Base-by-base conservation (phyloP, 1,140 invertebrate species). In the Drosophila nigrodunni region DNA sequence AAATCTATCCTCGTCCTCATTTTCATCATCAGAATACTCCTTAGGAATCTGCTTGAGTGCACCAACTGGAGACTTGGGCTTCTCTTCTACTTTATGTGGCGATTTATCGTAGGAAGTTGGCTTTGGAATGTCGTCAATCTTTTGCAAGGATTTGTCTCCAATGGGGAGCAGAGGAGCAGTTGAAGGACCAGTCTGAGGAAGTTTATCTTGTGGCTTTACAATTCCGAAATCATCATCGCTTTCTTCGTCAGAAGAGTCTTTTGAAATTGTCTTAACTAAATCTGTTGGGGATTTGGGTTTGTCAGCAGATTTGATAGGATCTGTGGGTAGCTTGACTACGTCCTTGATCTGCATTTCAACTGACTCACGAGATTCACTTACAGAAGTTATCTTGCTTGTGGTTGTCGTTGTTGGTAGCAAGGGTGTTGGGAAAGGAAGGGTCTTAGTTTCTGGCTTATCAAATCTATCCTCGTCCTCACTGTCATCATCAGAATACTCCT, bases 401-500 rank as follows among this genome's bases (percentile, higher is more conserved):
- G 15, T 34, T 3, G 37, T 43, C 11, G 55, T 34, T 15, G 37
- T n/a, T 10, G 57, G 39, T n/a, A 34, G 13, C 11, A 59, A 44
- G 11, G 52, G 15, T 30, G 18, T 49, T 0, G 21, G 10, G 5
- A 15, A 39, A 2, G 57, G 37, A 55, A 47, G 7, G 3, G 58
- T 10, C 49, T 55, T 52, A 11, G n/a, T 39, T 37, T 52, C 39
- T 7, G 34, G 52, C 25, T 37, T 68, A 1, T 15, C 25, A 49
- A 54, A 11, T 10, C 21, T 30, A 8, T 34, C 8, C 21, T 66
- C 62, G 11, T 66, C 52, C 18, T 55, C 62, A 55, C 62, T 67
- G 37, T 67, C 64, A 37, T 66, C 64, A 13, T 68, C 39, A n/a
- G 46, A 59, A 62, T 71, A 61, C 5, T 62, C 41, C 30, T 15